Percentiles rank a stretch among this genome's conserved stretches.
phyloP scores from a whole-genome alignment of 1,140 invertebrate species.

The Drepana arcuata region DNA sequence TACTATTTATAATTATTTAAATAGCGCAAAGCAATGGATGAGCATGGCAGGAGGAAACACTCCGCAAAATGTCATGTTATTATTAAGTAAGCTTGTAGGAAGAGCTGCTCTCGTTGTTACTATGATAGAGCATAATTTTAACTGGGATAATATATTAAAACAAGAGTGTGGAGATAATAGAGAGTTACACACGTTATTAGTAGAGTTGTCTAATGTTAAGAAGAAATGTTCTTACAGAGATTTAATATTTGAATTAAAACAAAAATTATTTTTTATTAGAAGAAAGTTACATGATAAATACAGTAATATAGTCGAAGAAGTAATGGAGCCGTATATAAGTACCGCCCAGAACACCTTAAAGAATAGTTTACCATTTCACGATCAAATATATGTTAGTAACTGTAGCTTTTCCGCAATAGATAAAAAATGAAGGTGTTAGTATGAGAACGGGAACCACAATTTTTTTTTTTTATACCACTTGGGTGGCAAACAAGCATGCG shows the following conservation, averaged over 20 bases:
- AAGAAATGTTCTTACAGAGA: constrained; percentile 6
- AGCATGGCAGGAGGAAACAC: background rate
- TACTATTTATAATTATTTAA: constrained; percentile 6
- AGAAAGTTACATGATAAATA: constrained; percentile 6
- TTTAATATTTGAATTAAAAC: constrained; percentile 10
- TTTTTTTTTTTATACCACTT: too few relatives aligned
- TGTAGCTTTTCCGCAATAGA: constrained; percentile 1
- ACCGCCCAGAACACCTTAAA: constrained; percentile 6
- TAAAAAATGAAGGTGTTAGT: background rate
- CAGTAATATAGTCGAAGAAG: constrained; percentile 6
- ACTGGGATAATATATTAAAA: background rate
- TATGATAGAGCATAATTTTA: constrained; percentile 4
- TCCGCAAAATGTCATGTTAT: constrained; percentile 8
- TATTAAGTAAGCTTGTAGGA: constrained; percentile 6
- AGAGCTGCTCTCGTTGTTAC: background rate
- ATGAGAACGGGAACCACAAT: too few relatives aligned
- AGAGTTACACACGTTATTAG: constrained; percentile 8
- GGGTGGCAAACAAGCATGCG: too few relatives aligned
- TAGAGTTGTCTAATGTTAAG: constrained; percentile 11
- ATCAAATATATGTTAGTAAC: constrained; percentile 1
- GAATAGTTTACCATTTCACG: constrained; percentile 6
- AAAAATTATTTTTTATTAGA: constrained; percentile 12
- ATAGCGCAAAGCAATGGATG: constrained; percentile 5
- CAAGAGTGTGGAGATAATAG: constrained; percentile 6
- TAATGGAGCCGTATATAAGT: constrained; percentile 11